A percentile compares a stretch with the other conserved stretches of the same genome.
phyloP scores from a whole-genome alignment of 2,113 vertebrate genomes.

The Cathartes aura region DNA sequence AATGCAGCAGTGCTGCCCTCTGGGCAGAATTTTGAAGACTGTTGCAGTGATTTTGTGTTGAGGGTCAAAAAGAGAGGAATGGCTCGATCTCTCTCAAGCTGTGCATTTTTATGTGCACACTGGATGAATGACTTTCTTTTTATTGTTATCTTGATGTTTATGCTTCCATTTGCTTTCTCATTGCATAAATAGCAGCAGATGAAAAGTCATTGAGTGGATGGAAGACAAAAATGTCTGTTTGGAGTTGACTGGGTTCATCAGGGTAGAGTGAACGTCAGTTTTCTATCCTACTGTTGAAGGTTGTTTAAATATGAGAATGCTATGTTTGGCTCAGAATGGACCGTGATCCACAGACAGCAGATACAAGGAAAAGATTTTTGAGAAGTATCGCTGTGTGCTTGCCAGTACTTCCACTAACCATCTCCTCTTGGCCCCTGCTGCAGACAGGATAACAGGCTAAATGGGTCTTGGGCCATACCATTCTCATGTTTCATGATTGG shows the following conservation, averaged over 20 bases:
- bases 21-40: not conserved
- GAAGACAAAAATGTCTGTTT: not conserved
- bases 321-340: not conserved
- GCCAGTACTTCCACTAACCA: not conserved
- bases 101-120: accelerated
- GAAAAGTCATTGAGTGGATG: not conserved
- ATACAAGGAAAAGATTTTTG: not conserved
- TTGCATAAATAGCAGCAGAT: not conserved
- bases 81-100: not conserved
- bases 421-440: not conserved
- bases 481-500: not conserved
- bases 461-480: not conserved
- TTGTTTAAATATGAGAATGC: not conserved
- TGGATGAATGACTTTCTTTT: not conserved
- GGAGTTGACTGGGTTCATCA: not conserved
- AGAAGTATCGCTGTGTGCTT: not conserved
- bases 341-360: not conserved
- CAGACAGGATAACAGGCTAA: not conserved
- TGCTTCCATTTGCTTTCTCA: not conserved
- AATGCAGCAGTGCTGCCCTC: not conserved
- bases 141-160: not conserved
- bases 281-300: not conserved
- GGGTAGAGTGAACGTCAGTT: not conserved
- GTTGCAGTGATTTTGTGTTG: not conserved
- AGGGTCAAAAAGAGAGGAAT: not conserved